Base-by-base conservation (phyloP, 2,888 invertebrate genomes). In the Lypha dubia region DNA sequence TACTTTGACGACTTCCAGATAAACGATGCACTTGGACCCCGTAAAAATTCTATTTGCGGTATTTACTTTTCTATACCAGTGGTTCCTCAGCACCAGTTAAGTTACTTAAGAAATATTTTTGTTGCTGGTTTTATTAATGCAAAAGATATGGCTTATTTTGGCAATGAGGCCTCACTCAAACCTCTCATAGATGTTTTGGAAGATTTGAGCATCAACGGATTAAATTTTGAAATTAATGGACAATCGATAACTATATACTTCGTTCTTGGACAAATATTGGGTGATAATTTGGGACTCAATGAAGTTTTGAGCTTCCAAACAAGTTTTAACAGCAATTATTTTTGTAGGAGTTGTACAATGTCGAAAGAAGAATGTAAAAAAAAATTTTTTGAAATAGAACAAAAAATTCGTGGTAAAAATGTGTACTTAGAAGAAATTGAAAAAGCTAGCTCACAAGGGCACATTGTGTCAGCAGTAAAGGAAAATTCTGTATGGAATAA, bases 1-100 rank as follows among this genome's bases (percentile, higher is more conserved):
- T 86, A 86, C 62, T 84, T 81, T 58, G 83, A 86, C 62, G 79
- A 65, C 38, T 86, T 86, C 76, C 75, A 84, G 79, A 84, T 74
- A 35, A 86, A 86, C 74, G 80, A 83, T 56, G 65, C 80, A 13
- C 62, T 82, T 63, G 83, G 85, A 22, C 38, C 80, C 56, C 77
- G 79, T 65, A 73, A 81, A 46, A 24, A 68, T 22, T 85, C 84
- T 8, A 51, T 76, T 60, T 85, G 85, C 63, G 83, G 85, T 35
- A 86, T 86, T 73, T 85, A 85, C 76, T 85, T 67, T 56, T 79
- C 85, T 20, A 17, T 85, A 63, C 83, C 77, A 67, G 85, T 85
- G 51, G 49, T 85, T 75, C 74, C 81, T 7, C 74, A 77, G 44
- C 60, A 82, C 60, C 79, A 82, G 38, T 70, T 85, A 35, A 58